Conservation (phyloP, 2,888 invertebrate genomes). For the Litoditis marina region DNA sequence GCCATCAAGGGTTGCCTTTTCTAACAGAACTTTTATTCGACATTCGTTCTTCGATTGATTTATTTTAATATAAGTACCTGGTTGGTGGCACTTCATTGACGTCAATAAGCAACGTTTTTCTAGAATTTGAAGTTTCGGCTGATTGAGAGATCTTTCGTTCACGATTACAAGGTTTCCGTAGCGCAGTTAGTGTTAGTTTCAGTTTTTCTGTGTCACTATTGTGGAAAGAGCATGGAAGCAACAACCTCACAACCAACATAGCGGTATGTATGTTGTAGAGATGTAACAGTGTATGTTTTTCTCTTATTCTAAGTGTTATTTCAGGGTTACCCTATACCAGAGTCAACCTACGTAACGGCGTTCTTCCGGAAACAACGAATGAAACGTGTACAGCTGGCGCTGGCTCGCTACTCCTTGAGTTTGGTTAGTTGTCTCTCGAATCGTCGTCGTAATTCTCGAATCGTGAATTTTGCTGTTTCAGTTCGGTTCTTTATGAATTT, state of each 20-base stretch:
- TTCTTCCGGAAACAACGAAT: constrained; percentile 66
- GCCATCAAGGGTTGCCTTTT: not conserved
- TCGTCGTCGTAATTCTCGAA: no score
- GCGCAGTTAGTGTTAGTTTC: no score
- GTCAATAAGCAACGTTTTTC: no score
- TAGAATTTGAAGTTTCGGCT: no score
- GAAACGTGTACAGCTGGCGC: constrained; percentile 72
- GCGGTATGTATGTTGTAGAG: not conserved
- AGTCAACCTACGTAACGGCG: constrained; percentile 68
- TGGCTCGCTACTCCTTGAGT: constrained; percentile 70
- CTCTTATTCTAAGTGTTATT: constrained; percentile 5
- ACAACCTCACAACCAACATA: no score
- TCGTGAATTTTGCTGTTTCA: not conserved
- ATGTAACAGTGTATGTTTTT: not conserved
- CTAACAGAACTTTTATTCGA: no score
- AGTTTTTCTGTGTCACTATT: no score
- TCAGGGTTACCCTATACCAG: constrained; percentile 61
- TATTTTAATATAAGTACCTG: not conserved
- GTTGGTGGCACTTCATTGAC: no score
- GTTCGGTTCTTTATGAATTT: not conserved
- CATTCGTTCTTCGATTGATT: constrained; percentile 1
- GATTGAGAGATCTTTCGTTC: no score
- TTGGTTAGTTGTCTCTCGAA: constrained; percentile 65
- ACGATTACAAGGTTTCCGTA: no score
- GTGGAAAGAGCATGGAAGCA: no score